These are phyloP conservation scores for Bombus waltoni DNA, from an alignment of 1,140 invertebrate species.

Conservation along the genomic window DNA sequence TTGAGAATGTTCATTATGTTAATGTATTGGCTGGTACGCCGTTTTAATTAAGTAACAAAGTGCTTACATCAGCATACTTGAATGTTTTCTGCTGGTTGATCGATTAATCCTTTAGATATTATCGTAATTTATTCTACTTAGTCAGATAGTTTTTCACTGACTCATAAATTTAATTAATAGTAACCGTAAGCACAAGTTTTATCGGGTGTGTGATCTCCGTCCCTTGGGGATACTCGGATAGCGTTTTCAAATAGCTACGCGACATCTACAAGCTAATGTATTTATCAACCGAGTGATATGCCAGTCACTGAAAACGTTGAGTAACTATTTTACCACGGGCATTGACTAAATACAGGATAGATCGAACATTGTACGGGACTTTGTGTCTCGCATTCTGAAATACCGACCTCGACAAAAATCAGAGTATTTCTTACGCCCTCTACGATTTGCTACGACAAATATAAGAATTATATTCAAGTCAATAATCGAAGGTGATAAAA, in stretches of 20 bases:
- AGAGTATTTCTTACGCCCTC: too few species aligned
- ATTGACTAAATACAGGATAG: too few species aligned
- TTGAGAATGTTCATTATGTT: background rate
- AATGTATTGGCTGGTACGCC: background rate
- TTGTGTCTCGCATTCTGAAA: too few species aligned
- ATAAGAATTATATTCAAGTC: too few species aligned
- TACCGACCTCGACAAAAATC: too few species aligned
- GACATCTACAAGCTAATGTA: conserved; percentile 31
- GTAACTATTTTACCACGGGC: background rate
- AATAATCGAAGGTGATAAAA: too few species aligned
- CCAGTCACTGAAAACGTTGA: conserved; percentile 34
- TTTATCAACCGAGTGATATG: conserved; percentile 42
- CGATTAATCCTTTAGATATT: conserved; percentile 37
- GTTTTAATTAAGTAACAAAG: conserved; percentile 15
- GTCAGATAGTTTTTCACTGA: conserved; percentile 44
- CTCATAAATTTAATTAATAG: conserved; percentile 51
- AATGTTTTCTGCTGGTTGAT: background rate
- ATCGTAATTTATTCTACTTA: conserved; percentile 41
- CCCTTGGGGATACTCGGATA: conserved; percentile 1
- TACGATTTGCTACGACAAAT: too few species aligned
- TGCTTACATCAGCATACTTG: conserved; percentile 5
- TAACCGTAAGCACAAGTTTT: conserved; percentile 33
- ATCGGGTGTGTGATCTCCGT: conserved; percentile 28
- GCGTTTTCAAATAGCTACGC: conserved; percentile 7
- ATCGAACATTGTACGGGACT: too few species aligned